Evolutionary conservation across 2,113 vertebrate species (phyloP).

Genomic region (Entelurus aequoreus): DNA sequence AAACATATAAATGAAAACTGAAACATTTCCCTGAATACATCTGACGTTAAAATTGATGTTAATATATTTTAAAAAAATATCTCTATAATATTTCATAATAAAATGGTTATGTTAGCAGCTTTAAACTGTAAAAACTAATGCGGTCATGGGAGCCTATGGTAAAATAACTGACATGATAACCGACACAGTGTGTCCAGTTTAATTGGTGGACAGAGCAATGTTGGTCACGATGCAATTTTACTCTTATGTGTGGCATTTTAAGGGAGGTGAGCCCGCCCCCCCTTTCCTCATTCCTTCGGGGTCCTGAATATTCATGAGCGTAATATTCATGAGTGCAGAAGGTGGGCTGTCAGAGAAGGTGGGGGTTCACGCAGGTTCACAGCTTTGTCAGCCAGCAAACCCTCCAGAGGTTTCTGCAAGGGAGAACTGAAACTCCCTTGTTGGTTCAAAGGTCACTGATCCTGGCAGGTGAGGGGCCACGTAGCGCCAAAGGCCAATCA

Average conservation of each 20-base stretch:
- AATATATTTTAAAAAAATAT: too few species aligned
- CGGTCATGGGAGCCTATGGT: too few species aligned
- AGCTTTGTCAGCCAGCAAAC: constrained; percentile 13
- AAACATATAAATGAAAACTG: too few species aligned
- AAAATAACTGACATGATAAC: too few species aligned
- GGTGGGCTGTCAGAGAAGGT: constrained; percentile 56
- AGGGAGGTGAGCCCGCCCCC: constrained; percentile 56
- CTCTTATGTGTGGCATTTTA: constrained; percentile 45
- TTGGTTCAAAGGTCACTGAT: constrained; percentile 57
- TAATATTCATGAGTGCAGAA: constrained; percentile 55
- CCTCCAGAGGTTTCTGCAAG: constrained; percentile 21
- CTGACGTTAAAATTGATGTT: too few species aligned
- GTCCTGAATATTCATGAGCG: constrained; percentile 66
- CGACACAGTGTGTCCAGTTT: too few species aligned
- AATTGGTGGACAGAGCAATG: neutral
- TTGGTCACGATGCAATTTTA: constrained; percentile 1
- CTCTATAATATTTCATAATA: too few species aligned
- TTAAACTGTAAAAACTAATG: too few species aligned
- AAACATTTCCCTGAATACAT: too few species aligned
- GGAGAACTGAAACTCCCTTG: constrained; percentile 25
- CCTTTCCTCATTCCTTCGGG: neutral
- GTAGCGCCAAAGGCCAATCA: constrained; percentile 47
- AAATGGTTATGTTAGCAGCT: too few species aligned
- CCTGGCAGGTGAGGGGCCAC: constrained; percentile 42
- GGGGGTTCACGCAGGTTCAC: constrained; percentile 40